Percentiles rank a stretch among this genome's conserved stretches.
phyloP scores from a whole-genome alignment of 2,797 vertebrate genomes.

The Coracias cyanogaster region DNA sequence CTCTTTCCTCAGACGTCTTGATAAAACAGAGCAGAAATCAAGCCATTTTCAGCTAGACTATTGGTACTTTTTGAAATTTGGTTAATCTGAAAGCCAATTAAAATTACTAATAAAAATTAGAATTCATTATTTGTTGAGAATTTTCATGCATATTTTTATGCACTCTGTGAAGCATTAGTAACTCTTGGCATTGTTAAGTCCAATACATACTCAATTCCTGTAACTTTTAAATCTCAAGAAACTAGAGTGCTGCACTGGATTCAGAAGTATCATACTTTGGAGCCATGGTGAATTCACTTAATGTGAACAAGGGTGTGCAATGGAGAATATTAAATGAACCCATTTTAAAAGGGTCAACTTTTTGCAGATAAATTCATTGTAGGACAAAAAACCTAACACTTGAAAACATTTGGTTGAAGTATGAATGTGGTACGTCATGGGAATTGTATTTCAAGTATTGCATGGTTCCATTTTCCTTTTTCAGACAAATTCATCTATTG shows the following conservation, averaged over 20 bases:
- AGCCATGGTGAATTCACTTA: background rate
- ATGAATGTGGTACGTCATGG: background rate
- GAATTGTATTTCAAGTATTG: background rate
- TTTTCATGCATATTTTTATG: background rate
- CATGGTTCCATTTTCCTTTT: background rate
- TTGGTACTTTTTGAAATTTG: background rate
- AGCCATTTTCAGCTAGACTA: background rate
- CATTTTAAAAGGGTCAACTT: background rate
- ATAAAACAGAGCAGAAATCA: background rate
- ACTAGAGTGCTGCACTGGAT: background rate
- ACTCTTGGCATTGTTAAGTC: background rate
- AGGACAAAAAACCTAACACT: background rate
- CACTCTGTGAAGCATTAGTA: background rate
- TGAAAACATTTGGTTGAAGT: background rate
- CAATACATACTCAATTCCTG: background rate
- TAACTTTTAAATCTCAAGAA: background rate
- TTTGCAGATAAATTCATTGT: background rate
- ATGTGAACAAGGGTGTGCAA: background rate
- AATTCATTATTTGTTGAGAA: background rate
- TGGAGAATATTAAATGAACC: fast-evolving
- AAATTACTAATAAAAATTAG: background rate
- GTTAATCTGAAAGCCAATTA: background rate
- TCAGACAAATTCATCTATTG: background rate
- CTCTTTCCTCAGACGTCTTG: background rate
- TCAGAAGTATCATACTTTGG: background rate